These are phyloP conservation scores for Echiichthys vipera DNA, from an alignment of 2,797 vertebrate species.

Conservation along the genomic window DNA sequence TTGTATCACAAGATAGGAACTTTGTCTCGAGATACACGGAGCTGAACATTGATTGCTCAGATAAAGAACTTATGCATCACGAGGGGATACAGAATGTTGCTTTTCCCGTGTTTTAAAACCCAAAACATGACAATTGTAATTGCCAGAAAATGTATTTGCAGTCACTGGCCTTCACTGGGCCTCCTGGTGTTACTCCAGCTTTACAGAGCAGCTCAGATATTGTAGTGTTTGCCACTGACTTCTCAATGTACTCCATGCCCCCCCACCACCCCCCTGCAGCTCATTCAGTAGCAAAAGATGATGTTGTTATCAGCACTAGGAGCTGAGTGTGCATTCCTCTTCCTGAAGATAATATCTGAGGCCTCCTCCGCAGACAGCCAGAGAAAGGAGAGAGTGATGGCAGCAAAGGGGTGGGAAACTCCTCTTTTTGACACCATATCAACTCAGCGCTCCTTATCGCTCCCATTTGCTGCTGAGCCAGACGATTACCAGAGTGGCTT, in stretches of 20 bases:
- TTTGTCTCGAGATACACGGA: no score
- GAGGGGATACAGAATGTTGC: no score
- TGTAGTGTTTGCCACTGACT: conserved; percentile 45
- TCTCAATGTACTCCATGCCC: conserved; percentile 41
- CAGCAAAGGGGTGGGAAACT: conserved; percentile 51
- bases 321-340: conserved; percentile 72
- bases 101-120: no score
- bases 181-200: conserved; percentile 21
- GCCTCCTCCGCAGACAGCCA: conserved; percentile 58
- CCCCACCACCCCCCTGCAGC: background rate
- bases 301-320: conserved; percentile 74
- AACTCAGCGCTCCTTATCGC: conserved; percentile 81
- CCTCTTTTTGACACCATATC: conserved; percentile 72
- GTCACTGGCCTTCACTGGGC: background rate
- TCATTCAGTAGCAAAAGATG: conserved; percentile 70
- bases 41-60: no score
- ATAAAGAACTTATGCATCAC: no score
- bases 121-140: no score
- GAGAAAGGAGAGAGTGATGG: conserved; percentile 64
- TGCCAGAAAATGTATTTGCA: no score
- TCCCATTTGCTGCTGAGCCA: conserved; percentile 85
- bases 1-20: no score
- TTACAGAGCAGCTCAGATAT: conserved; percentile 32
- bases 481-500: conserved; percentile 84
- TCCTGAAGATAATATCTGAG: conserved; percentile 65